Conservation (phyloP, 2,113 vertebrate species). For the Verasper variegatus region DNA sequence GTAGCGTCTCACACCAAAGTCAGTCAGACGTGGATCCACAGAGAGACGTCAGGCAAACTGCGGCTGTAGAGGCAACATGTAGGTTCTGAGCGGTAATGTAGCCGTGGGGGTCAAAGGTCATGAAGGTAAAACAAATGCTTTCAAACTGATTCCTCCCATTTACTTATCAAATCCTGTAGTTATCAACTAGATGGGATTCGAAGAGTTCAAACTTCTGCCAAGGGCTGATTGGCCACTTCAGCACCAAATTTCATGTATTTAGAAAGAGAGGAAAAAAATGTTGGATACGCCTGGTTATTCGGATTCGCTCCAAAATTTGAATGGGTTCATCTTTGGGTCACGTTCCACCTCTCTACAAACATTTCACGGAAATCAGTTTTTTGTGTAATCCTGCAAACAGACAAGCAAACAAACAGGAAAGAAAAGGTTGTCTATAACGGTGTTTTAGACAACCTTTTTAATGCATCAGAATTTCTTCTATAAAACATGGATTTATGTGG, state of each 20-base stretch:
- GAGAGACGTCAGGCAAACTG: neutral
- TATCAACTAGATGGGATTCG: too few relatives aligned
- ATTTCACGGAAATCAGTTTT: neutral
- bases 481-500: neutral
- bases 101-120: neutral
- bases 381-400: neutral
- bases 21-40: conserved; percentile 30
- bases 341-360: neutral
- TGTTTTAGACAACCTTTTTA: too few relatives aligned
- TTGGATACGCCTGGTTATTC: neutral
- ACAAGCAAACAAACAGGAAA: too few relatives aligned
- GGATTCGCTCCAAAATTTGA: neutral
- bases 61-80: too few relatives aligned
- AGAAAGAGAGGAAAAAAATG: neutral
- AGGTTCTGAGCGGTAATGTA: too few relatives aligned
- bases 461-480: neutral
- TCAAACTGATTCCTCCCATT: too few relatives aligned
- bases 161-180: too few relatives aligned
- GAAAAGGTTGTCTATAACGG: neutral
- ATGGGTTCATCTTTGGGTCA: neutral
- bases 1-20: conserved; percentile 13
- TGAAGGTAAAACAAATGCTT: too few relatives aligned
- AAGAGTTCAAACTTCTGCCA: neutral
- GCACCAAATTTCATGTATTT: neutral
- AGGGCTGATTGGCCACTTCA: neutral